Evolutionary conservation across 2,113 vertebrate genomes (phyloP), one percentile per base, ranked within the genome.

Genomic region (Felis chaus): DNA sequence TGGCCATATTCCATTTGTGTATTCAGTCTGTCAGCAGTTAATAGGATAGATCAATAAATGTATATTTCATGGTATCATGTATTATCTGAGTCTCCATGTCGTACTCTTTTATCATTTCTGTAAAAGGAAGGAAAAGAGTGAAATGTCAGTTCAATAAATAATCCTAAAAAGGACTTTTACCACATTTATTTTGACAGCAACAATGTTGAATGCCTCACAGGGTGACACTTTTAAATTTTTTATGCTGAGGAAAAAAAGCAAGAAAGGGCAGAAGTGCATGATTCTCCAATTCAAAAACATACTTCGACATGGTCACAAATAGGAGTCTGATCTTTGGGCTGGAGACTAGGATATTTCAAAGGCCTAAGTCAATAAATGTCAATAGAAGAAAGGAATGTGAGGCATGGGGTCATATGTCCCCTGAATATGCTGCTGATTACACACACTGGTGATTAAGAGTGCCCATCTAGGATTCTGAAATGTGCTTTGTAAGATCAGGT

Each of bases 131-230:
- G 27, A 23, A 79, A 92, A 89, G 13, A 85, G 8, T 57, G 45
- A 96, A 90, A 93, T 85, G 88, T 85, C 80, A 80, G 57, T 57
- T 92, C 78, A 95, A 57, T 84, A 88, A 79, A 63, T 85, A 96
- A 91, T 65, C 39, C 74, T 80, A 81, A 63, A 87, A 91, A 90
- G 36, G 63, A 93, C 74, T 83, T 88, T 53, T 82, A 63, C 76
- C 88, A 45, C 48, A 93, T 80, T 83, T 41, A 73, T 76, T 92
- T 92, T 95, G 89, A 94, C 80, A 90, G 94, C 14, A 86, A 90
- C 76, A 89, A 45, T 90, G 53, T 83, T 36, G 45, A 92, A 68
- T 86, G 85, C 39, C 61, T 96, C 80, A 29, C 18, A 66, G 68
- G 16, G 69, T 63, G 85, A 83, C 27, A 53, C 36, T 83, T 91